Base-by-base conservation (phyloP, 2,888 invertebrate genomes). In the Cephus runcator region DNA sequence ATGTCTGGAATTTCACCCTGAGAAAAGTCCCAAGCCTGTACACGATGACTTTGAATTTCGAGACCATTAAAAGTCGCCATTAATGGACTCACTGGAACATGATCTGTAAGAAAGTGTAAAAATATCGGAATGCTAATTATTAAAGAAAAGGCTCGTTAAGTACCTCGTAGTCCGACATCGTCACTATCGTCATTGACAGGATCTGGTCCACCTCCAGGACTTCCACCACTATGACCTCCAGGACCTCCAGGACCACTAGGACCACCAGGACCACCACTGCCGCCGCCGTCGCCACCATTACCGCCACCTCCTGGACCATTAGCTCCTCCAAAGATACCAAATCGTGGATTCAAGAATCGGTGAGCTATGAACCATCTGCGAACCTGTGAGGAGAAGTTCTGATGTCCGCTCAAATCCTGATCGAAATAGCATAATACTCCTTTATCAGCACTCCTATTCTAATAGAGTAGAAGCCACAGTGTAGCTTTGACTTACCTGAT, bases 11-110 rank as follows among this genome's bases (percentile, higher is more conserved):
- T 94, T 84, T 93, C 92, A 81, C 94, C 94, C 73, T 94, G 93
- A 4, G 95, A 94, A 91, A 97, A 96, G 92, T 97, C 96, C 97
- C 97, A 97, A 73, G 95, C 95, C 92, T 97, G 97, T 85, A 97
- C 95, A 82, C 97, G 93, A 91, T 97, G 96, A 84, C 95, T 95
- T 76, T 87, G 88, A 33, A 86, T 83, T 83, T 88, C 89, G 40
- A 86, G 78, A 15, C 86, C 85, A 77, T 86, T 87, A 75, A 87
- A 87, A 3, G 86, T 81, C 82, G 87, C 85, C 79, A 79, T 76
- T 31, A 79, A 79, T 23, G 79, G 79, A 68, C 83, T 85, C 35
- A 85, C 81, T 30, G 87, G 85, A 76, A 86, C 80, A 74, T 88
- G 84, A 83, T 89, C 89, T 88, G 73, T 75, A 95, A 93, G 73